These are phyloP conservation scores for Sarcophaga variegata DNA, from an alignment of 2,888 invertebrate genomes.

Conservation along the genomic window DNA sequence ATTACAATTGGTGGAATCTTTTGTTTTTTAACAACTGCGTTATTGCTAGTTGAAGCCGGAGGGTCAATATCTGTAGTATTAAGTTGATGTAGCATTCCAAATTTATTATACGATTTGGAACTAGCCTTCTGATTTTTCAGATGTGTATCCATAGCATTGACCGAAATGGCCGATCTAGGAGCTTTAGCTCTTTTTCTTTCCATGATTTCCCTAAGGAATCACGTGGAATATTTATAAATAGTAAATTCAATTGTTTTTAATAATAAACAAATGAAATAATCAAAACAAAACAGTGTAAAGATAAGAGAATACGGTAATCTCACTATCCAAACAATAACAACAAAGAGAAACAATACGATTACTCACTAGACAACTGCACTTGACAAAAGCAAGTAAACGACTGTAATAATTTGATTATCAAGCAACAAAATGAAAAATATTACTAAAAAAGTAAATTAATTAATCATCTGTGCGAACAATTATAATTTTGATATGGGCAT, in stretches of 20 bases:
- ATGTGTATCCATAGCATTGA: not conserved
- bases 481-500: too few relatives aligned
- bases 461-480: too few relatives aligned
- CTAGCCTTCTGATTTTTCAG: slow-evolving; percentile 8
- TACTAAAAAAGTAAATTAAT: too few relatives aligned
- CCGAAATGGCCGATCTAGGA: not conserved
- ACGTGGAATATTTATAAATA: slow-evolving; percentile 9
- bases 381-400: too few relatives aligned
- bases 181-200: slow-evolving; percentile 8
- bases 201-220: not conserved
- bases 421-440: too few relatives aligned
- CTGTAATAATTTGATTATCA: too few relatives aligned
- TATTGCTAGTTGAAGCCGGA: not conserved
- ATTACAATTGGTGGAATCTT: slow-evolving; percentile 12
- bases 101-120: not conserved
- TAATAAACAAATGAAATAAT: slow-evolving; percentile 2
- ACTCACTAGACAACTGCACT: too few relatives aligned
- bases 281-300: not conserved
- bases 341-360: too few relatives aligned
- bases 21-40: not conserved
- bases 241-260: not conserved
- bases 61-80: not conserved
- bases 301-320: slow-evolving; percentile 4
- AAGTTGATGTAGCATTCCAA: not conserved
- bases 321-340: not conserved